These are phyloP conservation scores for Agrochola circellaris DNA, from an alignment of 2,888 invertebrate genomes.

Conservation along the genomic window DNA sequence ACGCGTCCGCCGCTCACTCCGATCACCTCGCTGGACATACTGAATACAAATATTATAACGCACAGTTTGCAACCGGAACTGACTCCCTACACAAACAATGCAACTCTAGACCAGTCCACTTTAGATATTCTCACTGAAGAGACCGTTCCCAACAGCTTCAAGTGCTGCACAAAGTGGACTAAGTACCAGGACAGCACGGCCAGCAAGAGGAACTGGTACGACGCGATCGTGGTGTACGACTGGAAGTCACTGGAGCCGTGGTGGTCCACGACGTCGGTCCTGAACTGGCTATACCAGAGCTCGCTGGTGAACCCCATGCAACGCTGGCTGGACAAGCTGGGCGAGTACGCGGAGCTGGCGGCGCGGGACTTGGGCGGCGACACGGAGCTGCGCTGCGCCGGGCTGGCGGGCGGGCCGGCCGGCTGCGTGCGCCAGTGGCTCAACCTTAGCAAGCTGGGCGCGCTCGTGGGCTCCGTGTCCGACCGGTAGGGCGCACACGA, in stretches of 20 bases:
- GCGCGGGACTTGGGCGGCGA: conserved; percentile 38
- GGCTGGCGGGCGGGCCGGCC: conserved; percentile 59
- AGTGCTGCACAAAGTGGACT: conserved; percentile 81
- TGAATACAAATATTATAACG: conserved; percentile 64
- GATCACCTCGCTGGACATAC: conserved; percentile 57
- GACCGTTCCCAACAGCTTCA: conserved; percentile 60
- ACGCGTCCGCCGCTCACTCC: conserved; percentile 49
- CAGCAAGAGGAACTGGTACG: conserved; percentile 70
- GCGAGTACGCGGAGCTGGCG: conserved; percentile 74
- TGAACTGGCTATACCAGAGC: conserved; percentile 83
- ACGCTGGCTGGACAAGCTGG: conserved; percentile 82
- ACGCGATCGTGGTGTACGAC: conserved; percentile 70
- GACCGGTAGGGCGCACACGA: conserved; percentile 76
- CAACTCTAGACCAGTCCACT: conserved; percentile 63
- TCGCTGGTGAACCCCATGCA: conserved; percentile 82
- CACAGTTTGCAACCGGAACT: conserved; percentile 58
- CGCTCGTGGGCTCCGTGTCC: conserved; percentile 76
- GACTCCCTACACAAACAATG: conserved; percentile 63
- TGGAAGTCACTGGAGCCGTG: conserved; percentile 77
- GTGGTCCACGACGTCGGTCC: conserved; percentile 79
- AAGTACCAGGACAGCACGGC: conserved; percentile 68
- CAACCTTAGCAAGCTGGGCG: conserved; percentile 78
- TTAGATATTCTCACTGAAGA: conserved; percentile 59
- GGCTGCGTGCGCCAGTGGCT: conserved; percentile 76
- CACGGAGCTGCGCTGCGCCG: conserved; percentile 10